Conservation (phyloP, 2,797 vertebrate species). For the Enteromius radiatus region DNA sequence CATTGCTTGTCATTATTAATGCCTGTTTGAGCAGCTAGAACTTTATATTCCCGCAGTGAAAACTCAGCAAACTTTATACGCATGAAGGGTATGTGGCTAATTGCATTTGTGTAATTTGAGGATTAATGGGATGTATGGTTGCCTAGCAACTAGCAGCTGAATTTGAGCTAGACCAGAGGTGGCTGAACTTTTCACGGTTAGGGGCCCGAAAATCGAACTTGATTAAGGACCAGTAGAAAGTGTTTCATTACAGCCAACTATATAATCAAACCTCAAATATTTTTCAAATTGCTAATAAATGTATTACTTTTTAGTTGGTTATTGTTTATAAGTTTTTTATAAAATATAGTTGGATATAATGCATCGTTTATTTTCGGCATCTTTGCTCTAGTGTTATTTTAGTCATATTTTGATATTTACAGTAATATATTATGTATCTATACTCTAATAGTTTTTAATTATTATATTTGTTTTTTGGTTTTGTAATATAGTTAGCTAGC, state of each 20-base stretch:
- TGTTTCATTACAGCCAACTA: background rate
- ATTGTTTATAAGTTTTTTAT: background rate
- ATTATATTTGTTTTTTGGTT: too few relatives aligned
- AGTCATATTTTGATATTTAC: too few relatives aligned
- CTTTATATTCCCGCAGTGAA: background rate
- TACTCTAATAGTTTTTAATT: too few relatives aligned
- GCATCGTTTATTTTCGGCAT: background rate
- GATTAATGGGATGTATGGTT: conserved; percentile 20
- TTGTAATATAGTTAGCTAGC: too few relatives aligned
- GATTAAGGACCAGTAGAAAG: background rate
- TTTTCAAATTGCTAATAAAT: too few relatives aligned
- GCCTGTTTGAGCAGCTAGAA: background rate
- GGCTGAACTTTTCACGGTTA: background rate
- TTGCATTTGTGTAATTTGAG: conserved; percentile 3
- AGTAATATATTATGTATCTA: too few relatives aligned
- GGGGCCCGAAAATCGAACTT: background rate
- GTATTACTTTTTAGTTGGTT: fast-evolving
- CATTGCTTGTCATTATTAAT: conserved; percentile 7
- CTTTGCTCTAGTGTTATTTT: background rate
- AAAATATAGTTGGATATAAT: background rate
- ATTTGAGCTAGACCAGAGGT: background rate
- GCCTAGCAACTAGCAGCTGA: conserved; percentile 5
- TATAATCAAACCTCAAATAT: too few relatives aligned
- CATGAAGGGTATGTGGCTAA: conserved; percentile 5
- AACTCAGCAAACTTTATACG: background rate